Conservation (phyloP, 1,140 invertebrate genomes). For the Drosophila paulistorum region DNA sequence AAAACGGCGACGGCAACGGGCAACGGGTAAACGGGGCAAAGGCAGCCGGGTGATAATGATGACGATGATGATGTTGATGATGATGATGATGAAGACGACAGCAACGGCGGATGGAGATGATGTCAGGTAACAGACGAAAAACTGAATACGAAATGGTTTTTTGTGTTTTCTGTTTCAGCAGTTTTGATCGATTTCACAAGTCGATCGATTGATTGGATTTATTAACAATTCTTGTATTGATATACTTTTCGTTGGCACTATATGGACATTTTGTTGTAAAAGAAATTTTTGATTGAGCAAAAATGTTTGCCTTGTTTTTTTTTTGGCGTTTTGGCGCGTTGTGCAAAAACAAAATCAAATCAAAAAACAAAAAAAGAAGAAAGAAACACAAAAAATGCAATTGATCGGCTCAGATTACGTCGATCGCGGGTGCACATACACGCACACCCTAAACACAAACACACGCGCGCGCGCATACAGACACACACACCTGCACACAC, state of each 20-base stretch:
- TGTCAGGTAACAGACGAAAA: conserved; percentile 54
- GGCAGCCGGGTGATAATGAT: conserved; percentile 25
- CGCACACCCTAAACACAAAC: conserved; percentile 26
- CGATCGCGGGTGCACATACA: conserved; percentile 18
- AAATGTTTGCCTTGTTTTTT: conserved; percentile 11
- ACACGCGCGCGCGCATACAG: conserved; percentile 29
- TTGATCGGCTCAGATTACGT: conserved; percentile 20
- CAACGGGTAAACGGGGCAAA: not conserved
- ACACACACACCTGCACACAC: conserved; percentile 30
- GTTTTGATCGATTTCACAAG: conserved; percentile 1
- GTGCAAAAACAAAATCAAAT: conserved; percentile 10
- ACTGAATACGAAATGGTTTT: not conserved
- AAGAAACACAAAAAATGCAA: conserved; percentile 12
- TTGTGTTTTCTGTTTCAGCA: conserved; percentile 9
- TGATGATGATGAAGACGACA: conserved; percentile 12
- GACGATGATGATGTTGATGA: conserved; percentile 29
- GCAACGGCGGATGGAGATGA: conserved; percentile 26
- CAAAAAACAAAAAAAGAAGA: not conserved
- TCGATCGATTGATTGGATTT: not conserved
- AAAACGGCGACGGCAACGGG: conserved; percentile 28
- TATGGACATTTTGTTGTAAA: not conserved
- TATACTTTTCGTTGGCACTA: conserved; percentile 3
- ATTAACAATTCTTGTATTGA: conserved; percentile 3
- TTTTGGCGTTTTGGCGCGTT: conserved; percentile 27
- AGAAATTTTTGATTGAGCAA: not conserved